Base-by-base conservation (phyloP, 92 coral and sea anemone species). In the Bergia puertoricense region DNA sequence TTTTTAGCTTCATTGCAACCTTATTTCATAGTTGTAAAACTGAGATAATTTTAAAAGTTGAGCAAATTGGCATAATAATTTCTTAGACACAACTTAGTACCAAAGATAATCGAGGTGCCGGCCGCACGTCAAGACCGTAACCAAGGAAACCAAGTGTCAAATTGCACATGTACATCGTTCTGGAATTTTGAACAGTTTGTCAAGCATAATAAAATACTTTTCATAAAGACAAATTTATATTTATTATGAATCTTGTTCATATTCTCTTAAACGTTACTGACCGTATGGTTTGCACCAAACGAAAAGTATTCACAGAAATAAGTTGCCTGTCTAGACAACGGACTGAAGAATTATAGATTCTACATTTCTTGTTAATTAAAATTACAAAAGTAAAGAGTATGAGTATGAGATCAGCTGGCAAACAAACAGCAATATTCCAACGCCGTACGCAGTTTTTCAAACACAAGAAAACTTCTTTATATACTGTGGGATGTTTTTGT, bases 381-480 rank as follows among this genome's bases (percentile, higher is more conserved):
- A 18, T 22, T 4, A 2, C 37, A n/a, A 77, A 48, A 30, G 37
- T 14, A 1, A 13, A 59, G 30, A 10, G 50, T 11, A 54, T 15
- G 16, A 15, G 59, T 54, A 18, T 54, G 16, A 3, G 59, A 23
- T 56, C 74, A 59, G 30, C 15, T 39, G 48, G 56, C 57, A 81
- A 81, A 81, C 85, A 81, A 81, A 81, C 73, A 4, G 8, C 69
- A 48, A 57, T 30, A 81, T 62, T 81, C 74, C 74, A 81, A 68
- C 73, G 38, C 42, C 10, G 22, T 37, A 57, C 73, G 9, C 23
- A 81, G 18, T 6, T 36, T 38, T 43, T 22, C n/a, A 0, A 56
- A 79, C 5, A 79, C 9, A 30, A 4, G 40, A 51, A n/a, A 79
- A 56, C 65, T 51, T 37, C 37, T 30, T 23, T 37, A 10, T n/a